Conservation (phyloP, 2,797 vertebrate genomes). For the Phalloptychus januarius region DNA sequence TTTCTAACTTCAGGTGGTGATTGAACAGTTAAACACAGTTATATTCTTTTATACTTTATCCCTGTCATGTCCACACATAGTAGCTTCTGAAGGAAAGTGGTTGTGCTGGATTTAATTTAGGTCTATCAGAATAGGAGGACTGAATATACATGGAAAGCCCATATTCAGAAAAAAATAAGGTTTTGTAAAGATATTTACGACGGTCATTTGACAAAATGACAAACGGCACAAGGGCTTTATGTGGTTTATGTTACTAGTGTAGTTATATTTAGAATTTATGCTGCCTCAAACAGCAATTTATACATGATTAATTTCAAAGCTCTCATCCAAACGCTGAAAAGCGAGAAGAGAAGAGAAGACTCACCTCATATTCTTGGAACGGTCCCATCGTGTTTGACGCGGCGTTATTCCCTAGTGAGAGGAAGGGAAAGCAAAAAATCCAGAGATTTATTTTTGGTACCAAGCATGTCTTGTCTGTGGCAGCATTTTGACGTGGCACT, state of each 20-base stretch:
- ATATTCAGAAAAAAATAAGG: not conserved
- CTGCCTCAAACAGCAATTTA: not conserved
- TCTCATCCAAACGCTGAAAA: not conserved
- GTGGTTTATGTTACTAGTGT: no score
- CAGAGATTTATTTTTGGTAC: conserved; percentile 19
- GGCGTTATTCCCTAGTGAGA: conserved; percentile 44
- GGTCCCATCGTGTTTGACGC: conserved; percentile 80
- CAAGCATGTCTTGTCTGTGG: conserved; percentile 14
- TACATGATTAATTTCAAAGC: not conserved
- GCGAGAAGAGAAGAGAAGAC: conserved; percentile 7
- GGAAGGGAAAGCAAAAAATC: conserved; percentile 32
- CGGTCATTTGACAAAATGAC: not conserved
- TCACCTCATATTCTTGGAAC: conserved; percentile 83
- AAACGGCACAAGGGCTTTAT: not conserved
- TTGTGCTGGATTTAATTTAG: not conserved
- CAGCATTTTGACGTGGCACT: conserved; percentile 44
- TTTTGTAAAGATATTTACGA: not conserved
- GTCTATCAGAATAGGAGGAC: not conserved
- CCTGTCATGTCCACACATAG: not conserved
- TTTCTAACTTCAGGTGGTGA: not conserved
- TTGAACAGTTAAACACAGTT: not conserved
- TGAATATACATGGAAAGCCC: not conserved
- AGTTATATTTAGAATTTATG: not conserved
- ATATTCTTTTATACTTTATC: not conserved
- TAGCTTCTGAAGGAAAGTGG: not conserved